A percentile compares a stretch with the other conserved stretches of the same genome.
phyloP scores from a whole-genome alignment of 2,888 invertebrate genomes.

The Erannis defoliaria region DNA sequence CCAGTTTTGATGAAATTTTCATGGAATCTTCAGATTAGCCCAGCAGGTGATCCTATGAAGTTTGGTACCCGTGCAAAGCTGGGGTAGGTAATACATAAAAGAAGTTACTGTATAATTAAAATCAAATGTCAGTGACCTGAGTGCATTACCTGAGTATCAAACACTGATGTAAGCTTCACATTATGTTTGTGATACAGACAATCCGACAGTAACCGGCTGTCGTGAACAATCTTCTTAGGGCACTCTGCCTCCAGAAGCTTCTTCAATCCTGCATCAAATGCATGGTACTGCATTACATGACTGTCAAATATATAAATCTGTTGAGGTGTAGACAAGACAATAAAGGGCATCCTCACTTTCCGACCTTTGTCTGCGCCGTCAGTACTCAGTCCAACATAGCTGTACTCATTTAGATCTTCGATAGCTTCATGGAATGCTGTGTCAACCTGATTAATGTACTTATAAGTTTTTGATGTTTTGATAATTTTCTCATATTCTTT shows the following conservation, averaged over 20 bases:
- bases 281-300: conserved; percentile 80
- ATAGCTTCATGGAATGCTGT: conserved; percentile 75
- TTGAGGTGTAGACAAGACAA: conserved; percentile 75
- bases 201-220: conserved; percentile 86
- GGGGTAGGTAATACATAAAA: no score
- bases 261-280: conserved; percentile 81
- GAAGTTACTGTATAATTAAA: no score
- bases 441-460: conserved; percentile 81
- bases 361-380: conserved; percentile 83
- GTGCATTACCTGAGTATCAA: conserved; percentile 85
- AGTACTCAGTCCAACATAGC: conserved; percentile 72
- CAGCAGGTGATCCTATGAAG: no score
- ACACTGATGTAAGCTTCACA: conserved; percentile 85
- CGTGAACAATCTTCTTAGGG: conserved; percentile 87
- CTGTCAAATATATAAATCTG: conserved; percentile 83
- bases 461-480: conserved; percentile 74
- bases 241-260: conserved; percentile 74
- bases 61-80: no score
- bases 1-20: no score
- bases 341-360: conserved; percentile 81
- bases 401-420: conserved; percentile 69
- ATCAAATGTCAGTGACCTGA: neutral
- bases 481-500: conserved; percentile 78
- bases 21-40: no score
- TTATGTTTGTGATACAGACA: conserved; percentile 86